A percentile compares a stretch with the other conserved stretches of the same genome.
Conservation (phyloP, 2,113 vertebrate genomes). For the Clarias batrachus region DNA sequence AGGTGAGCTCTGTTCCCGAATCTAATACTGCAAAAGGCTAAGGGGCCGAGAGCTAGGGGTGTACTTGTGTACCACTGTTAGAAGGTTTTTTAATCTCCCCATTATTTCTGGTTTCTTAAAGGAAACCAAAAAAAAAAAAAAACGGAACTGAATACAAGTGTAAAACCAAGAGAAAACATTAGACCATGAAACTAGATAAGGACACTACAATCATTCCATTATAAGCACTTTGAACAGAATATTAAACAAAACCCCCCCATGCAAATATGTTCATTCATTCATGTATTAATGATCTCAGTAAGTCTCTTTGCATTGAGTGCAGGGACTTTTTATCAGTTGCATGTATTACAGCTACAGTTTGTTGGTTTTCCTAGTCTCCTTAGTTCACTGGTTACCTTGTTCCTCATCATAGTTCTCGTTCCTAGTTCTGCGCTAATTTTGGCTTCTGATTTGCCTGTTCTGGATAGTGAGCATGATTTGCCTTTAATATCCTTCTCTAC, state of each 20-base stretch:
- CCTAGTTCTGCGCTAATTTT: not conserved
- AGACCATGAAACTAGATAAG: not conserved
- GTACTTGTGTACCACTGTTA: not conserved
- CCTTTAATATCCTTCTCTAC: not conserved
- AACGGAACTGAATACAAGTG: no score
- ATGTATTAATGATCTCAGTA: not conserved
- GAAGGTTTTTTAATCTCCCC: not conserved
- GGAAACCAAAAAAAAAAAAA: not conserved
- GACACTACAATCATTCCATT: not conserved
- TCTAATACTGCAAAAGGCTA: not conserved
- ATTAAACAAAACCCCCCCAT: not conserved
- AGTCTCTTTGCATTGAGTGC: not conserved
- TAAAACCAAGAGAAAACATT: not conserved
- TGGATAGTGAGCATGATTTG: not conserved
- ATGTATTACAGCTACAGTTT: not conserved
- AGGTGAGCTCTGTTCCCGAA: not conserved
- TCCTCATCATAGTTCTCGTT: slow-evolving; percentile 28
- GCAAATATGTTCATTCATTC: not conserved
- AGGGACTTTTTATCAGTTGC: not conserved
- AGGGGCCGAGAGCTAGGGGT: not conserved
- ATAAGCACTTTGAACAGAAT: not conserved
- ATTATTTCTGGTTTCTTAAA: not conserved
- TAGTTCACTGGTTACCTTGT: not conserved
- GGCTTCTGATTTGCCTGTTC: not conserved
- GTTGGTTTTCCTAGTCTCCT: not conserved